Evolutionary conservation across 2,888 invertebrate species (phyloP).

Genomic region (Drosophila melanosoma): DNA sequence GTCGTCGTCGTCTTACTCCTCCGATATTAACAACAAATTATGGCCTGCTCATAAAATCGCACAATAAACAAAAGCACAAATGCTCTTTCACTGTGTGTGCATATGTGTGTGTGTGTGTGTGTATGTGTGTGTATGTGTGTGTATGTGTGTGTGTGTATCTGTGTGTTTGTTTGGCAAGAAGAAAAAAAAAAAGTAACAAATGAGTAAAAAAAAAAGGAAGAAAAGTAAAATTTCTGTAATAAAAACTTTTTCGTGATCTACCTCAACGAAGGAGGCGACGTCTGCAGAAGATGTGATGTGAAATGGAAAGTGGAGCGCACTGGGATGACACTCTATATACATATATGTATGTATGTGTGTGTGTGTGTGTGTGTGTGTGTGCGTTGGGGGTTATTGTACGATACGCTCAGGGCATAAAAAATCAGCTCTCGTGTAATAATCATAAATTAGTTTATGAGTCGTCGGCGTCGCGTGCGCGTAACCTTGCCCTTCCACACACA

Average conservation of each 20-base stretch:
- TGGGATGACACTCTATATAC: slow-evolving; percentile 40
- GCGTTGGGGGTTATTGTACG: slow-evolving; percentile 54
- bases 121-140: no score
- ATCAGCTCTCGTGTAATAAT: slow-evolving; percentile 81
- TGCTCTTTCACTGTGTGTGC: neutral
- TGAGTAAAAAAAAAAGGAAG: slow-evolving; percentile 37
- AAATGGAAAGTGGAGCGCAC: slow-evolving; percentile 69
- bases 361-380: slow-evolving; percentile 17
- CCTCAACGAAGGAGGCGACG: slow-evolving; percentile 69
- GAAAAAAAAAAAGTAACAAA: slow-evolving; percentile 53
- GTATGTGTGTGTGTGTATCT: slow-evolving; percentile 12
- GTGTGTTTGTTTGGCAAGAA: slow-evolving; percentile 32
- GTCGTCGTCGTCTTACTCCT: slow-evolving; percentile 40
- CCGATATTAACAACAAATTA: slow-evolving; percentile 79
- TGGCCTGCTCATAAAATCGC: slow-evolving; percentile 76
- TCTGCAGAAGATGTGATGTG: slow-evolving; percentile 45
- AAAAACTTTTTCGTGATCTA: slow-evolving; percentile 80
- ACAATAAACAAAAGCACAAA: slow-evolving; percentile 72
- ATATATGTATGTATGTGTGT: neutral
- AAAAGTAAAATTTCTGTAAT: slow-evolving; percentile 72
- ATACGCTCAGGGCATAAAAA: slow-evolving; percentile 73
- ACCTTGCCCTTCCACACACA: slow-evolving; percentile 81
- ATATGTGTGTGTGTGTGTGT: slow-evolving; percentile 1
- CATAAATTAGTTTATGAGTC: slow-evolving; percentile 83
- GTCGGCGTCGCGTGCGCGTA: slow-evolving; percentile 77